Evolutionary conservation across 2,888 invertebrate species (phyloP).

Genomic region (Macrostomum cliftonense): DNA sequence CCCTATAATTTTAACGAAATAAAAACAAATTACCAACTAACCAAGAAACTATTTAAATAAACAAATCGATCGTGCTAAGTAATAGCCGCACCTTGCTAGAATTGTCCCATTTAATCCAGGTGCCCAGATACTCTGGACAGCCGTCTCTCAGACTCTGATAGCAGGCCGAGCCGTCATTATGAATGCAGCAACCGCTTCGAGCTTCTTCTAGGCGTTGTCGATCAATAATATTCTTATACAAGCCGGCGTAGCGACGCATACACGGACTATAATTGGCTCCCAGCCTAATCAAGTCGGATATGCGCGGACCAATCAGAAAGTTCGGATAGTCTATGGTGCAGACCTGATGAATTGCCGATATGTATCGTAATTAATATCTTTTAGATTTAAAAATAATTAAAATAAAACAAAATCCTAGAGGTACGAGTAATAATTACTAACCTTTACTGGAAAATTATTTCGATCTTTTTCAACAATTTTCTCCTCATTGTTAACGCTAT

Average conservation of each 20-base stretch:
- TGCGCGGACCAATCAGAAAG: conserved; percentile 89
- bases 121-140: conserved; percentile 55
- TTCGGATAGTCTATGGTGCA: conserved; percentile 87
- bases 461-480: too few relatives aligned
- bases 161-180: conserved; percentile 88
- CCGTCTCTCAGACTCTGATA: conserved; percentile 80
- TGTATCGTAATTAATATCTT: too few relatives aligned
- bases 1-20: conserved; percentile 2
- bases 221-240: conserved; percentile 41
- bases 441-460: too few relatives aligned
- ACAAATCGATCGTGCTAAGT: too few relatives aligned
- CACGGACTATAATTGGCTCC: conserved; percentile 97
- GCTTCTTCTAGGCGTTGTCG: conserved; percentile 1
- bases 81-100: too few relatives aligned
- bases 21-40: too few relatives aligned
- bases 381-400: too few relatives aligned
- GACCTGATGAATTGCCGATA: too few relatives aligned
- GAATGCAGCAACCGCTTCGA: conserved; percentile 66
- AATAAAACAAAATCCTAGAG: too few relatives aligned
- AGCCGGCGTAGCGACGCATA: conserved; percentile 76
- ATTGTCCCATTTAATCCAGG: conserved; percentile 56
- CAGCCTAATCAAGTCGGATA: conserved; percentile 79
- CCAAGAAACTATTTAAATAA: too few relatives aligned
- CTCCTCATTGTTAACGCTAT: neutral
- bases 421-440: too few relatives aligned